phyloP scores from a whole-genome alignment of 2,888 invertebrate genomes.

The Xestia rhomboidea region DNA sequence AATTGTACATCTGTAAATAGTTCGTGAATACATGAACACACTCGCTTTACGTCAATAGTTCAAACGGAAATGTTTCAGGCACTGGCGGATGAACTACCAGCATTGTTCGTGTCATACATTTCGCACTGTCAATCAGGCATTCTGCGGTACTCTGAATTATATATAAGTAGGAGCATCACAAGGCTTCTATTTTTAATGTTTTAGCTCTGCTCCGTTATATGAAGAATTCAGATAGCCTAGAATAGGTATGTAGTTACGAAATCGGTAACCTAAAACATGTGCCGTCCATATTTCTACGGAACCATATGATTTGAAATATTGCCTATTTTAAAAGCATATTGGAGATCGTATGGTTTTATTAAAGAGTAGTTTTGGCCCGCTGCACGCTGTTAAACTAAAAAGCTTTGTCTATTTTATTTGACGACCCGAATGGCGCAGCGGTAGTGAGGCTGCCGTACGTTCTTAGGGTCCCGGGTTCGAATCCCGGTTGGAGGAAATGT shows the following conservation, averaged over 20 bases:
- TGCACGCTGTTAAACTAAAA: conserved; percentile 6
- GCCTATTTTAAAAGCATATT: conserved; percentile 55
- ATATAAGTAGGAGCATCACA: conserved; percentile 62
- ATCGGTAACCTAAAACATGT: conserved; percentile 59
- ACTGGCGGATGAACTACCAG: conserved; percentile 35
- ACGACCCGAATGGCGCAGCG: no score
- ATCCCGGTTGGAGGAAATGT: no score
- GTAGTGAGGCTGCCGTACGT: no score
- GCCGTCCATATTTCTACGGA: conserved; percentile 52
- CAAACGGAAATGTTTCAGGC: conserved; percentile 13
- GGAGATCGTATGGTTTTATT: conserved; percentile 36
- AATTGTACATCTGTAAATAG: not conserved
- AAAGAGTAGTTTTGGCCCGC: conserved; percentile 16
- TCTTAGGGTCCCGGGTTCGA: no score
- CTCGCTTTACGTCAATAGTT: conserved; percentile 4
- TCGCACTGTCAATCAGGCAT: conserved; percentile 73
- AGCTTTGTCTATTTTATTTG: conserved; percentile 2
- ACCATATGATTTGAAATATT: conserved; percentile 58
- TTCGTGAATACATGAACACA: not conserved
- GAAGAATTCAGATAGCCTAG: conserved; percentile 66
- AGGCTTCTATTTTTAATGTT: conserved; percentile 73
- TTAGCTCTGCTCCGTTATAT: conserved; percentile 51
- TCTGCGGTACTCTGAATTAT: conserved; percentile 72
- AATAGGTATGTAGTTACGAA: conserved; percentile 40
- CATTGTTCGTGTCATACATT: conserved; percentile 57